Percentiles rank a stretch among this genome's conserved stretches.
phyloP scores from a whole-genome alignment of 2,797 vertebrate species.

The Falco cherrug region DNA sequence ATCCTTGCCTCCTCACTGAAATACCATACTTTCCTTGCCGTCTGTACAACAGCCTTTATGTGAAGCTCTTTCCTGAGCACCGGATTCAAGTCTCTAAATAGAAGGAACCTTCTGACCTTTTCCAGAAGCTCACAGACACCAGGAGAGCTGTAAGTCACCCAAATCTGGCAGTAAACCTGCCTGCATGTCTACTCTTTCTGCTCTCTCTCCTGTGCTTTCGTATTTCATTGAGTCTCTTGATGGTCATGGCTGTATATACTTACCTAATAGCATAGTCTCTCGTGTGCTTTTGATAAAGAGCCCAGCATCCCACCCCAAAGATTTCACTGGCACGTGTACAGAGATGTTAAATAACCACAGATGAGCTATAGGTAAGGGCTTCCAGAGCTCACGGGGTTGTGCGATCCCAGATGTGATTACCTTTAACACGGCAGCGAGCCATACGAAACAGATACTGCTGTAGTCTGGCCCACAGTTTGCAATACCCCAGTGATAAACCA shows the following conservation, averaged over 20 bases:
- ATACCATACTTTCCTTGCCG: background rate
- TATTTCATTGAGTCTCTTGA: constrained; percentile 9
- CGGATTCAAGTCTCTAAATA: background rate
- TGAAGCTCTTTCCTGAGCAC: background rate
- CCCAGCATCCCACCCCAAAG: rapidly evolving
- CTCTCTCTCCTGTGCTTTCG: background rate
- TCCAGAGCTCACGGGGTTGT: background rate
- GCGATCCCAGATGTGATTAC: background rate
- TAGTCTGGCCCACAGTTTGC: background rate
- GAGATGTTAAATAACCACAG: background rate
- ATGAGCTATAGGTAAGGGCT: background rate
- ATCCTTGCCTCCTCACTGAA: background rate
- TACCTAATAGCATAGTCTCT: background rate
- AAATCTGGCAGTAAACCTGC: constrained; percentile 13
- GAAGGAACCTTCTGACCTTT: constrained; percentile 16
- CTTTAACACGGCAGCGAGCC: background rate
- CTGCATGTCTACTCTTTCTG: background rate
- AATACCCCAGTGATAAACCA: background rate
- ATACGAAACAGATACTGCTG: background rate
- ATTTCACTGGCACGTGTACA: background rate
- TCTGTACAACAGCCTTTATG: background rate
- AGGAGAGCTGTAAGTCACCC: constrained; percentile 8
- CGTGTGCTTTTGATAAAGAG: background rate
- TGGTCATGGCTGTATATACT: background rate
- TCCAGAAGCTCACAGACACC: constrained; percentile 13